Base-by-base conservation (phyloP, 1,140 invertebrate genomes). In the Archivesica marissinica region DNA sequence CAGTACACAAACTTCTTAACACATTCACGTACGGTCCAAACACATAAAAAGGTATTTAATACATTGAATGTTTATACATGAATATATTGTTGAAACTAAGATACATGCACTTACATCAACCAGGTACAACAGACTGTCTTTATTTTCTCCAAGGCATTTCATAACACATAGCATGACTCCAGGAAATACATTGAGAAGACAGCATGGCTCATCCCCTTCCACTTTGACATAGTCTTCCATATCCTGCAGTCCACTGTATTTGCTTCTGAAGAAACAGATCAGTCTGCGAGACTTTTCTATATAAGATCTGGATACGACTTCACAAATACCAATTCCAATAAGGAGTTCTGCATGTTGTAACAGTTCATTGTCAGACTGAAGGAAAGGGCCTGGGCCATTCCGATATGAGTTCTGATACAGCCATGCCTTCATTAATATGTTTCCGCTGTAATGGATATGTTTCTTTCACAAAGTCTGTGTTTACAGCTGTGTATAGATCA, bases 361-460 rank as follows among this genome's bases (percentile, higher is more conserved):
- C 35, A 68, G 6, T 39, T 39, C 64, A 68, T 68, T 13, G 35
- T 68, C 9, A 2, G 35, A 6, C 17, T 39, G 33, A 20, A 68
- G 64, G n/a, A 38, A 68, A 39, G 64, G 64, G n/a, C n/a, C n/a
- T n/a, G n/a, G n/a, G n/a, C 64, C 64, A 68, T 2, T 68, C 64
- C 15, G n/a, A 17, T 25, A 7, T 33, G 17, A 68, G 35, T 2
- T 39, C 33, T 13, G 7, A 23, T 3, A 68, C 4, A 2, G 64
- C 11, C 41, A 23, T n/a, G 11, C 54, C 54, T 17, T n/a, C n/a
- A n/a, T 59, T 59, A n/a, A 68, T 38, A 68, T 68, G 30, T n/a
- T 39, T 38, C 20, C 64, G 35, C n/a, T 38, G 64, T 38, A 68
- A 39, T 7, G 64, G 33, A 23, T 68, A 68, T 68, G 64, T 68